phyloP scores from a whole-genome alignment of 2,113 vertebrate genomes.

The Edolisoma coerulescens region DNA sequence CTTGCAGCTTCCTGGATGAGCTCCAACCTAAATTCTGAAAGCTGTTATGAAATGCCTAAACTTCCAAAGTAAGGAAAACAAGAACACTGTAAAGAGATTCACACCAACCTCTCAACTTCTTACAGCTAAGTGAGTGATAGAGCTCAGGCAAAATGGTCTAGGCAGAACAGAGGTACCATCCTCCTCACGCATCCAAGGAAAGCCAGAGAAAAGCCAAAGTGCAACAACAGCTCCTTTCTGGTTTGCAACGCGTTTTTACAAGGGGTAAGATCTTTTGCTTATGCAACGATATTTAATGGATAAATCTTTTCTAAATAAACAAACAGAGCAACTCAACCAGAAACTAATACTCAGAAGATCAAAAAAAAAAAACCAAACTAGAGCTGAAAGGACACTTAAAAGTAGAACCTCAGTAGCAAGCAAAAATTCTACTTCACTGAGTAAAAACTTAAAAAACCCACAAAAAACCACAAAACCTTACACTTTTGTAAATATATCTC shows the following conservation, averaged over 20 bases:
- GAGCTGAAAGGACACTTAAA: background rate
- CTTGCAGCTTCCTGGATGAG: background rate
- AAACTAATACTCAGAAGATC: background rate
- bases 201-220: background rate
- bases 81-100: background rate
- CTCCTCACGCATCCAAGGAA: accelerated
- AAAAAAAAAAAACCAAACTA: background rate
- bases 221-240: background rate
- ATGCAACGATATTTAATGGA: background rate
- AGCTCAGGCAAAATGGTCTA: background rate
- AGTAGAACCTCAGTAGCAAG: background rate
- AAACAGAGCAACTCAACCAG: background rate
- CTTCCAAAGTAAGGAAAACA: background rate
- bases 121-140: background rate
- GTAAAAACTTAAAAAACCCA: background rate
- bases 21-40: background rate
- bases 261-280: background rate
- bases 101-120: background rate
- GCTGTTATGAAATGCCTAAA: background rate
- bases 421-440: background rate
- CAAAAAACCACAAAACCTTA: background rate
- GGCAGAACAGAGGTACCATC: background rate
- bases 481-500: background rate
- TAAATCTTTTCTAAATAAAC: background rate
- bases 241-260: background rate